Conservation (phyloP, 2,113 vertebrate species). For the Pandion haliaetus region DNA sequence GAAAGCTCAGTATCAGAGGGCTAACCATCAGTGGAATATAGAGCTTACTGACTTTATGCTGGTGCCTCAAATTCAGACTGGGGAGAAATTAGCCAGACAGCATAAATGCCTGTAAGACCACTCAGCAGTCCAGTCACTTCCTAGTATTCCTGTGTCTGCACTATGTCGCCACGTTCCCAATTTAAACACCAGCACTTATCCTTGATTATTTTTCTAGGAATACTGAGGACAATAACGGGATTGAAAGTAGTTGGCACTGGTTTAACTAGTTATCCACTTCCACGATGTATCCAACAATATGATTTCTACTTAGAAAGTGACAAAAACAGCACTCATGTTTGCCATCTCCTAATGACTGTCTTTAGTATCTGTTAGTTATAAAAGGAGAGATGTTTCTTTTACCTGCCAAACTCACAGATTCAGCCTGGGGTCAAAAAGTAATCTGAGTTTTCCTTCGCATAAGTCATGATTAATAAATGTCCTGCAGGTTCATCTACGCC, state of each 20-base stretch:
- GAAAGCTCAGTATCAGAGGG: not conserved
- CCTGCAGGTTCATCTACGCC: conserved; percentile 56
- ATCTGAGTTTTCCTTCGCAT: conserved; percentile 55
- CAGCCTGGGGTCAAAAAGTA: conserved; percentile 63
- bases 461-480: conserved; percentile 60
- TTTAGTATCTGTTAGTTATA: conserved; percentile 38
- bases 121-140: not conserved
- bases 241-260: not conserved
- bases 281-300: not conserved
- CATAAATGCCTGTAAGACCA: not conserved
- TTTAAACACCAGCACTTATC: not conserved
- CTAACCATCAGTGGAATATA: not conserved
- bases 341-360: not conserved
- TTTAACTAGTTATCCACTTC: not conserved
- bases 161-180: not conserved
- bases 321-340: conserved; percentile 19
- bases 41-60: not conserved
- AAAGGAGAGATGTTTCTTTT: conserved; percentile 57
- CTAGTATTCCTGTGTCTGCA: not conserved
- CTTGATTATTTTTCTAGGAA: not conserved
- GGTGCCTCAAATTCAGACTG: not conserved
- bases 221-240: not conserved
- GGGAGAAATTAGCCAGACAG: not conserved
- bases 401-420: conserved; percentile 62
- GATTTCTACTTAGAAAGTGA: conserved; percentile 42